phyloP scores from a whole-genome alignment of 2,888 invertebrate genomes.

The Ornithoptera priamus region DNA sequence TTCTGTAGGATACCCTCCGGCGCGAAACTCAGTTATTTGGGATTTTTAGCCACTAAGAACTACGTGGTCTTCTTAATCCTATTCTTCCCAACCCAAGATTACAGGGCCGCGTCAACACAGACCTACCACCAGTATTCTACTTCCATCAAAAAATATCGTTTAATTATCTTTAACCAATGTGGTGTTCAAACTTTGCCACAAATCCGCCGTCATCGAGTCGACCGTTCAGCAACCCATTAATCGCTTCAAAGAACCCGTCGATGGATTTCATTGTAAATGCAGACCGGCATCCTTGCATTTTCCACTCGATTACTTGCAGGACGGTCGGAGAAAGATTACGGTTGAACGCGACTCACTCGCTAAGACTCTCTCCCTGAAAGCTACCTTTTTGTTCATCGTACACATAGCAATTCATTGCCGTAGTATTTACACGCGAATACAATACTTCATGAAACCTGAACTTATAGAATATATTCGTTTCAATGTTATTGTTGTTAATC shows the following conservation, averaged over 20 bases:
- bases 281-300: constrained; percentile 53
- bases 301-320: constrained; percentile 54
- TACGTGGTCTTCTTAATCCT: no score
- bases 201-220: background rate
- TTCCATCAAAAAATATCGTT: no score
- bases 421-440: background rate
- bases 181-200: background rate
- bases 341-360: constrained; percentile 51
- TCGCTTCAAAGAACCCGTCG: constrained; percentile 10
- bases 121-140: no score
- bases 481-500: background rate
- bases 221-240: constrained; percentile 3
- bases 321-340: constrained; percentile 56
- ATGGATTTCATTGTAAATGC: constrained; percentile 35
- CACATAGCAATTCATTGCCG: background rate
- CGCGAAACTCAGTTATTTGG: no score
- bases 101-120: no score
- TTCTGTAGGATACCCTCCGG: no score
- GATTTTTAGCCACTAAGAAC: no score
- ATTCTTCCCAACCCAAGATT: no score
- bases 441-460: background rate
- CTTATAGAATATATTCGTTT: background rate
- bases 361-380: constrained; percentile 27
- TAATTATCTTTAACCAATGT: background rate
- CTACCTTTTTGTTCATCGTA: constrained; percentile 16